These are phyloP conservation scores for Melanostoma scalare DNA, from an alignment of 2,888 invertebrate species.

Conservation along the genomic window DNA sequence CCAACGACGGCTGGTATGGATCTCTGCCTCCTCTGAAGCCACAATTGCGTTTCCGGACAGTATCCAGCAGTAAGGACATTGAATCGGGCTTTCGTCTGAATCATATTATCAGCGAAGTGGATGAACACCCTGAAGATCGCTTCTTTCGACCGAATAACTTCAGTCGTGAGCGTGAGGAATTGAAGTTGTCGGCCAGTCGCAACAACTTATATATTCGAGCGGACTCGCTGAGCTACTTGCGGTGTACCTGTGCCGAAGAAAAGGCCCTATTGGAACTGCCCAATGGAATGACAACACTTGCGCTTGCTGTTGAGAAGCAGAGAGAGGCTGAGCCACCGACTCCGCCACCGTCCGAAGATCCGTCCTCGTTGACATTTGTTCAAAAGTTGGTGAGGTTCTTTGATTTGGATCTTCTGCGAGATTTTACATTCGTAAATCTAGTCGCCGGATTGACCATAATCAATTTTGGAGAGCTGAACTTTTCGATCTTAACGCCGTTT, in stretches of 20 bases:
- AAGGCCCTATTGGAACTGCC: conserved; percentile 75
- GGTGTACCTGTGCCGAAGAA: conserved; percentile 78
- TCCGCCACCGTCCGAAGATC: conserved; percentile 67
- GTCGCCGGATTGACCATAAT: conserved; percentile 88
- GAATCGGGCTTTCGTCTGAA: conserved; percentile 53
- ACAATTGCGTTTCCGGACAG: conserved; percentile 76
- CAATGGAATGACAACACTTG: conserved; percentile 50
- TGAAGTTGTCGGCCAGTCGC: conserved; percentile 72
- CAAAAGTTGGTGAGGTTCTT: conserved; percentile 86
- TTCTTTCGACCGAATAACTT: conserved; percentile 79
- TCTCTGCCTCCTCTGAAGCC: conserved; percentile 78
- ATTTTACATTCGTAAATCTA: conserved; percentile 87
- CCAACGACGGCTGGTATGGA: conserved; percentile 82
- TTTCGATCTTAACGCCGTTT: conserved; percentile 88
- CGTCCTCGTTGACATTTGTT: conserved; percentile 77
- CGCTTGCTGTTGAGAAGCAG: conserved; percentile 40
- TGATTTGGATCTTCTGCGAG: conserved; percentile 87
- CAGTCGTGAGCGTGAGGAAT: conserved; percentile 78
- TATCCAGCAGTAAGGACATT: conserved; percentile 74
- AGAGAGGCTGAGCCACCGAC: conserved; percentile 52
- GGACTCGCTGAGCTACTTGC: conserved; percentile 68
- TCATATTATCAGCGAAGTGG: conserved; percentile 74
- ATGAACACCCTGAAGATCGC: conserved; percentile 73
- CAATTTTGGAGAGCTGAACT: conserved; percentile 88
- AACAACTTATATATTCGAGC: conserved; percentile 73